Conservation (phyloP, 2,888 invertebrate species). For the Drosophila aldrichi region DNA sequence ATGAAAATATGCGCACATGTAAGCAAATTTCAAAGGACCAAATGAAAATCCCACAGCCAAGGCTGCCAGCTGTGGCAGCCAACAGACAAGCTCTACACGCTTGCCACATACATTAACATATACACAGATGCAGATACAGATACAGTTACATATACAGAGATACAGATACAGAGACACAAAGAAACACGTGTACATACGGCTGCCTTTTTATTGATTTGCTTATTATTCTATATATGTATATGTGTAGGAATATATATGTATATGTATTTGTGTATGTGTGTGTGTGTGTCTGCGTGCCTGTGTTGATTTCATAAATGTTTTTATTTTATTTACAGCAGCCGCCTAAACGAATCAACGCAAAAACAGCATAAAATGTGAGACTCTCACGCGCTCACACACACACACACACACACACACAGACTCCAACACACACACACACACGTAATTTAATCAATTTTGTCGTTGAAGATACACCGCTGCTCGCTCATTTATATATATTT, state of each 20-base stretch:
- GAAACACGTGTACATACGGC: slow-evolving; percentile 24
- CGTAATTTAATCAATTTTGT: slow-evolving; percentile 51
- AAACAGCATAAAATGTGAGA: slow-evolving; percentile 43
- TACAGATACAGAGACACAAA: slow-evolving; percentile 11
- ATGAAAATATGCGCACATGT: slow-evolving; percentile 78
- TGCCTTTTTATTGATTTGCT: slow-evolving; percentile 72
- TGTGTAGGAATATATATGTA: not conserved
- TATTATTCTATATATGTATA: slow-evolving; percentile 34
- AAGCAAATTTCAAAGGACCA: slow-evolving; percentile 71
- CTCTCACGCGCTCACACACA: slow-evolving; percentile 15
- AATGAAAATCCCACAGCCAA: slow-evolving; percentile 40
- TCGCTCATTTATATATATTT: slow-evolving; percentile 4
- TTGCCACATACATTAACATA: not conserved
- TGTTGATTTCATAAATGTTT: slow-evolving; percentile 71
- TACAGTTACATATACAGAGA: slow-evolving; percentile 5
- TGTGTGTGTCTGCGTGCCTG: slow-evolving; percentile 17
- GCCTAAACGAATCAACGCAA: slow-evolving; percentile 58
- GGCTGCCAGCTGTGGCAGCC: slow-evolving; percentile 17
- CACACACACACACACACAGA: slow-evolving; percentile 16
- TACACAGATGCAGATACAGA: not conserved
- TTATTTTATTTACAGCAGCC: slow-evolving; percentile 48
- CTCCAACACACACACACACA: slow-evolving; percentile 18
- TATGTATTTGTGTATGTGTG: slow-evolving; percentile 13
- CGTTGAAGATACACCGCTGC: slow-evolving; percentile 9
- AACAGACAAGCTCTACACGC: slow-evolving; percentile 12